Conservation (phyloP, 2,888 invertebrate species). For the Cenopis cana region DNA sequence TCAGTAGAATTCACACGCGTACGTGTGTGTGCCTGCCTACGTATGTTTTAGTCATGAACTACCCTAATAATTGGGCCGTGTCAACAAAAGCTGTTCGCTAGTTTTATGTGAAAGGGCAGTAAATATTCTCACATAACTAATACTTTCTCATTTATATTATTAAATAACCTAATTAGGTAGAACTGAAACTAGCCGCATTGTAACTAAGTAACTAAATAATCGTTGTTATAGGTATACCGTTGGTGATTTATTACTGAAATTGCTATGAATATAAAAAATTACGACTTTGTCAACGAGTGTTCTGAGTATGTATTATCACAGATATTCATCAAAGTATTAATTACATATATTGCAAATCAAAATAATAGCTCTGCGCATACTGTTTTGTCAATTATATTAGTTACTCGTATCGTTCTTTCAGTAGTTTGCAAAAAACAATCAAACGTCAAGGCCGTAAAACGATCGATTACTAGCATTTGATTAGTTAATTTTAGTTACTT, state of each 20-base stretch:
- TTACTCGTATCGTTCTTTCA: background rate
- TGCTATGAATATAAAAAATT: background rate
- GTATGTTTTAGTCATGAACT: too few species aligned
- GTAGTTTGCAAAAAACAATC: background rate
- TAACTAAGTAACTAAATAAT: too few species aligned
- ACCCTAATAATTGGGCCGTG: too few species aligned
- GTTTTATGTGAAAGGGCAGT: too few species aligned
- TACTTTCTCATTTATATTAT: background rate
- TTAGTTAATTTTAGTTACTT: background rate
- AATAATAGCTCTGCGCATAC: background rate
- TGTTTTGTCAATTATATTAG: background rate
- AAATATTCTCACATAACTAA: background rate
- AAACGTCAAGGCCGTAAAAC: conserved; percentile 7
- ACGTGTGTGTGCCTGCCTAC: too few species aligned
- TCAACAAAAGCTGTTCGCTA: too few species aligned
- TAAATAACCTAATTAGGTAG: background rate
- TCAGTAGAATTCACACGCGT: too few species aligned
- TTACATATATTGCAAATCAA: background rate
- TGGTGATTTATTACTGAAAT: conserved; percentile 3
- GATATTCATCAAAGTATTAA: background rate
- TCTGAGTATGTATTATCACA: background rate
- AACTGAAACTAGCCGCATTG: too few species aligned
- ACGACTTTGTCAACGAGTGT: background rate
- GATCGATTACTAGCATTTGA: conserved; percentile 5
- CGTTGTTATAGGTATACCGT: too few species aligned